Conservation (phyloP, 1,140 invertebrate species). For the Drosophila pectinifera region DNA sequence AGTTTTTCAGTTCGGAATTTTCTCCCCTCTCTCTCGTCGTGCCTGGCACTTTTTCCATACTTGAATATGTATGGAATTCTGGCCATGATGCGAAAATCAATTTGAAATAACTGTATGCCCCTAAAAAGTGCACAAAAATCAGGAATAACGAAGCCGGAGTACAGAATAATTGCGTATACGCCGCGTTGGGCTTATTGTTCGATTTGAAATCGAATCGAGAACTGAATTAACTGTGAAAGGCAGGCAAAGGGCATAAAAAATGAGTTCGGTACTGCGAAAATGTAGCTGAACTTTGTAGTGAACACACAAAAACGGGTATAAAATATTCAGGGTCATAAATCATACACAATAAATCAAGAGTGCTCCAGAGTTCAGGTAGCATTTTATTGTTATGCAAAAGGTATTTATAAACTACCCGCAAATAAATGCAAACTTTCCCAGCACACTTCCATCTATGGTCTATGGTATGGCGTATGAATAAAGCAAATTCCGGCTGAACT, state of each 20-base stretch:
- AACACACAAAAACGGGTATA: background rate
- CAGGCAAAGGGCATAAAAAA: slow-evolving; percentile 42
- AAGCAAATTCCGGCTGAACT: slow-evolving; percentile 55
- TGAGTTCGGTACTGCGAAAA: background rate
- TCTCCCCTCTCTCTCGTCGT: slow-evolving; percentile 14
- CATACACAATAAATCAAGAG: slow-evolving; percentile 22
- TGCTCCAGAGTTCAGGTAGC: background rate
- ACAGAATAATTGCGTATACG: slow-evolving; percentile 52
- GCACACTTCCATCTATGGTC: slow-evolving; percentile 9
- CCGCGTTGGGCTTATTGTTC: slow-evolving; percentile 17
- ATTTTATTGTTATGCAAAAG: background rate
- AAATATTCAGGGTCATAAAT: slow-evolving; percentile 21
- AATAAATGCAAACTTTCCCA: slow-evolving; percentile 27
- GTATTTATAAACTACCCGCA: background rate
- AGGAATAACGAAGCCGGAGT: slow-evolving; percentile 4
- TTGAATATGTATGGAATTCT: slow-evolving; percentile 67
- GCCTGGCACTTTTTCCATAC: slow-evolving; percentile 21
- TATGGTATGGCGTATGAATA: slow-evolving; percentile 54
- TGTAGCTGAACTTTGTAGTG: background rate
- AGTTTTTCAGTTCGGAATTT: slow-evolving; percentile 27
- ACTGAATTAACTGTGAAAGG: slow-evolving; percentile 41
- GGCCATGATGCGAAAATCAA: slow-evolving; percentile 53
- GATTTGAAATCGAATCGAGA: slow-evolving; percentile 2
- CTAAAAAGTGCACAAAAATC: slow-evolving; percentile 4
- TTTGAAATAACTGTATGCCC: slow-evolving; percentile 41